These are phyloP conservation scores for Ptyas mucosa DNA, from an alignment of 2,113 vertebrate species.

Conservation along the genomic window DNA sequence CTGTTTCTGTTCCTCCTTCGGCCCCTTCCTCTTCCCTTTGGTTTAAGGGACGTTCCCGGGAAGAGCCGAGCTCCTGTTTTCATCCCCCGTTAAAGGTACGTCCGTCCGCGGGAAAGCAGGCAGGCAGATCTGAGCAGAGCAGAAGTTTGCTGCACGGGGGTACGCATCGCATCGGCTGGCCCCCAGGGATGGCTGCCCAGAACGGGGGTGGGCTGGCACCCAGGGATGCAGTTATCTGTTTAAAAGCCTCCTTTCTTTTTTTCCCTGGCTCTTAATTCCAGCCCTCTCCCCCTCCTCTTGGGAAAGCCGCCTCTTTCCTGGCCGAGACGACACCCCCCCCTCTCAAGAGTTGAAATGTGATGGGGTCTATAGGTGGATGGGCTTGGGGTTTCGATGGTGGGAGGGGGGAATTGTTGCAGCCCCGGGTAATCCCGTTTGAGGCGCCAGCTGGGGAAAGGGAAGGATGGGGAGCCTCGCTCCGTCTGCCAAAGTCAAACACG, in stretches of 20 bases:
- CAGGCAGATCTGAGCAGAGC: not conserved
- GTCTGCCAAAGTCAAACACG: not conserved
- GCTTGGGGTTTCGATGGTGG: fast-evolving
- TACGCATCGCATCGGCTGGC: conserved; percentile 42
- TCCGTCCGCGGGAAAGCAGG: conserved; percentile 28
- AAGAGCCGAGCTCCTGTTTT: not conserved
- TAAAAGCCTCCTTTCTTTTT: conserved; percentile 23
- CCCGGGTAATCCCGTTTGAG: not conserved
- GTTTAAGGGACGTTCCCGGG: not conserved
- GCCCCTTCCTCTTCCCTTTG: not conserved
- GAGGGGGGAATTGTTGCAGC: not conserved
- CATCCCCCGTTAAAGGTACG: conserved; percentile 46
- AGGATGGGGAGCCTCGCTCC: not conserved
- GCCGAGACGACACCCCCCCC: fast-evolving
- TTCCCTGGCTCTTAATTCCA: conserved; percentile 28
- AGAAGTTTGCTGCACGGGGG: not conserved
- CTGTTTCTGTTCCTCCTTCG: not conserved
- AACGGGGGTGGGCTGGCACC: not conserved
- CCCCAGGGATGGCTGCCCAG: conserved; percentile 39
- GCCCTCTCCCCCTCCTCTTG: too few relatives aligned
- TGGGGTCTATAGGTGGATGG: not conserved
- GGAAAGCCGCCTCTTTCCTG: not conserved
- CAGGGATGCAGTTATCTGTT: conserved; percentile 52
- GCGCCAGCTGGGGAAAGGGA: not conserved
- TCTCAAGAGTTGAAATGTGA: not conserved